These are phyloP conservation scores for Actinia equina DNA, from an alignment of 64 coral and sea anemone species.

Conservation along the genomic window DNA sequence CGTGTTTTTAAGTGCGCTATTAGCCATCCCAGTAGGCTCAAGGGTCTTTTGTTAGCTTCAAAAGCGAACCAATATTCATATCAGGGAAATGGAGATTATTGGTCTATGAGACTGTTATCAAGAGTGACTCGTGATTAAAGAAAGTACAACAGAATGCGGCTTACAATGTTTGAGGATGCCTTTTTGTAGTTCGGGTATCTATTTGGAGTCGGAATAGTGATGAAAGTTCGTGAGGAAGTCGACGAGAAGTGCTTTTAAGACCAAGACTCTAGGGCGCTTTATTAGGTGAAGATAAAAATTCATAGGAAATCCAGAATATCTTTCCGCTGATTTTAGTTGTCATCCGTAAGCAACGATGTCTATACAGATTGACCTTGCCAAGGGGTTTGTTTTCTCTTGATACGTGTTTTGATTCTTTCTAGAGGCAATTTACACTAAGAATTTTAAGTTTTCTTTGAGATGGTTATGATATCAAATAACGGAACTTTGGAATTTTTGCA, in stretches of 20 bases:
- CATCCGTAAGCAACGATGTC: neutral
- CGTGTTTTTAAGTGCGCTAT: neutral
- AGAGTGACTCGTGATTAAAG: neutral
- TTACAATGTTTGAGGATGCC: neutral
- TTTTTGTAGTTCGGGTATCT: neutral
- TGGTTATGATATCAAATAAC: neutral
- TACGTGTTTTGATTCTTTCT: neutral
- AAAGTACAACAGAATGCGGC: neutral
- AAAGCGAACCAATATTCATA: neutral
- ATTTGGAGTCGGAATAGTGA: neutral
- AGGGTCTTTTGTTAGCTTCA: neutral
- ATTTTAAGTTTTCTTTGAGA: neutral
- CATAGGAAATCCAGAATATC: neutral
- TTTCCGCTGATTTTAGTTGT: neutral
- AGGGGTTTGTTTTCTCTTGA: neutral
- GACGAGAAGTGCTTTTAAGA: neutral
- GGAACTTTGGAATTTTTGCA: neutral
- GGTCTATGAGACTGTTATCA: neutral
- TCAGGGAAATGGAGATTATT: neutral
- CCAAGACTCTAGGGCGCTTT: slow-evolving; percentile 13
- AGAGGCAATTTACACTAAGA: neutral
- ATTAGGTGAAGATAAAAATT: neutral
- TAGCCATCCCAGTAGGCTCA: neutral
- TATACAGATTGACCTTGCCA: slow-evolving; percentile 8
- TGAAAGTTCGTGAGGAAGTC: neutral